Evolutionary conservation across 2,113 vertebrate species (phyloP).

Genomic region (Rhea americana): DNA sequence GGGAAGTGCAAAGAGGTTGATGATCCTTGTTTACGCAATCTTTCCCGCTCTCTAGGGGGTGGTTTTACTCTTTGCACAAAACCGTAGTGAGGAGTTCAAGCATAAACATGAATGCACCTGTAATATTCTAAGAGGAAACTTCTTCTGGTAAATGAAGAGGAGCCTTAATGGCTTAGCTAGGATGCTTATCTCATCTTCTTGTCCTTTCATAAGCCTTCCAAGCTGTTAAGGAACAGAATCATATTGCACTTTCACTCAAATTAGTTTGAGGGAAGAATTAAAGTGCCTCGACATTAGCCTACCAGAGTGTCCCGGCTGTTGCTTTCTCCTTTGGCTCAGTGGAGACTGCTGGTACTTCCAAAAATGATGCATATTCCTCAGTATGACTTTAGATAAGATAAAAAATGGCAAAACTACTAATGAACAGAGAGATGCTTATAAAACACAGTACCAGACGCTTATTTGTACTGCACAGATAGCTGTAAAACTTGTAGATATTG

Average conservation of each 20-base stretch:
- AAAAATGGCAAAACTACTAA: background rate
- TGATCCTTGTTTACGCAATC: background rate
- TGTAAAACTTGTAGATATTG: background rate
- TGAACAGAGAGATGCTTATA: background rate
- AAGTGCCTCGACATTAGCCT: background rate
- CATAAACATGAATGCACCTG: no score
- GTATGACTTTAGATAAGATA: background rate
- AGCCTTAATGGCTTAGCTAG: background rate
- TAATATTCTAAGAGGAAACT: background rate
- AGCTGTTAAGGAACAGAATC: background rate
- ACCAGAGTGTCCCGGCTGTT: background rate
- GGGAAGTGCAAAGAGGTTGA: background rate
- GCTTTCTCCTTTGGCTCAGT: background rate
- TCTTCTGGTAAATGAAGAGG: background rate
- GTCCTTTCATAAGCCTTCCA: background rate
- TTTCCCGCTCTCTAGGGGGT: background rate
- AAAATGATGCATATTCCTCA: background rate
- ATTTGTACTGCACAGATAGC: background rate
- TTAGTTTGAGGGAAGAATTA: background rate
- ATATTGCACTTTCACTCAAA: background rate
- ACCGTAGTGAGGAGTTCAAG: rapidly evolving
- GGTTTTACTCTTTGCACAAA: background rate
- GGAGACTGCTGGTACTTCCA: background rate
- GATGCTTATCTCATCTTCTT: background rate
- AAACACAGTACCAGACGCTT: background rate